A percentile compares a stretch with the other conserved stretches of the same genome.
phyloP scores from a whole-genome alignment of 2,888 invertebrate genomes.

The Orthosia cruda region DNA sequence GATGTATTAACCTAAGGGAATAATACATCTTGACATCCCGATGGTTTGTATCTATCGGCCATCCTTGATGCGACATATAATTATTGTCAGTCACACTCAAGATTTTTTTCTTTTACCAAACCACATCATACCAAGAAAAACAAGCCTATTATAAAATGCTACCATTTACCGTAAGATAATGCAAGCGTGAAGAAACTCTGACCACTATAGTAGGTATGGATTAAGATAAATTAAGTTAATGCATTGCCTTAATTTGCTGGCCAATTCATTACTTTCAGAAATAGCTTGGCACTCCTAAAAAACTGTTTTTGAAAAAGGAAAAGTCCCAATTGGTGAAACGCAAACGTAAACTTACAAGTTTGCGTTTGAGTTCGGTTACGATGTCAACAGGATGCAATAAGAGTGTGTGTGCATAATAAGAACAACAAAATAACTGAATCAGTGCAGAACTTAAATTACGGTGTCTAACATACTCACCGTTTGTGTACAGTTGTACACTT shows the following conservation, averaged over 20 bases:
- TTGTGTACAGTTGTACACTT: constrained; percentile 42
- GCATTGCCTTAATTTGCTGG: not conserved
- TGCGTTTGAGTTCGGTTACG: constrained; percentile 3
- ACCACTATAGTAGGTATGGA: not conserved
- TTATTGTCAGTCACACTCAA: too few species aligned
- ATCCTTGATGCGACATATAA: too few species aligned
- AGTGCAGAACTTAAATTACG: constrained; percentile 82
- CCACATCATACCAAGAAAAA: too few species aligned
- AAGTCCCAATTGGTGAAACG: not conserved
- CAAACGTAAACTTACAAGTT: constrained; percentile 18
- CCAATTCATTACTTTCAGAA: not conserved
- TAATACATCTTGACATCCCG: too few species aligned
- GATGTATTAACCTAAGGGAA: too few species aligned
- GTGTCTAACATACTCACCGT: constrained; percentile 66
- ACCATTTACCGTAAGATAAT: not conserved
- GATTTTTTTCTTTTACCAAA: too few species aligned
- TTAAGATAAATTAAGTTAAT: not conserved
- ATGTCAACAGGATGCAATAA: constrained; percentile 27
- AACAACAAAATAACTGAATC: constrained; percentile 76
- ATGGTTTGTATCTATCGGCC: too few species aligned
- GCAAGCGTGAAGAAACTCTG: not conserved
- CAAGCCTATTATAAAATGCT: not conserved
- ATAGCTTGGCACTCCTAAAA: not conserved
- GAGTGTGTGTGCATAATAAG: constrained; percentile 6
- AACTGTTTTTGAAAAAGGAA: not conserved